Evolutionary conservation across 2,113 vertebrate genomes (phyloP), one percentile per base, ranked within the genome.

Genomic region (Nibea coibor): DNA sequence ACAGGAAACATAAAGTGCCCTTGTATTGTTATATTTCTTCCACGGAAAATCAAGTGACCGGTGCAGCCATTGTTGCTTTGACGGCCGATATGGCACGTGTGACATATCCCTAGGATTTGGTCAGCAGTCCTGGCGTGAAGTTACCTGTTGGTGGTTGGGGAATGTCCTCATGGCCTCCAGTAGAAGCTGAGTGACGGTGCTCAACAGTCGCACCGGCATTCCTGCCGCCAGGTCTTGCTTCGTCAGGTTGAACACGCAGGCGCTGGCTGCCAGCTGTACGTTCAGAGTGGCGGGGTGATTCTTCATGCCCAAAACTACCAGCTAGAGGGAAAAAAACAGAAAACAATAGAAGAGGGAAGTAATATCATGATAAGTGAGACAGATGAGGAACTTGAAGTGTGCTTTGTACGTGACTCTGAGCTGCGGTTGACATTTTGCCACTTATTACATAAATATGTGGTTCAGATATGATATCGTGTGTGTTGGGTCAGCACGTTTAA

Each of bases 111-210:
- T 43, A 12, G 42, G 43, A 45, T 14, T 45, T 12, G 43, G 43
- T 28, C 24, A 47, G 59, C 9, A 16, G 24, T 2, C 54, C 4
- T 22, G 16, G 15, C 26, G 43, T 68, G 4, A 51, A 15, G 31
- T 10, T 90, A 96, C 95, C 95, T 96, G 98, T 61, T 99, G 98
- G 87, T 99, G 98, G 81, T 99, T 99, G 47, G 98, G 98, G 86
- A 99, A 99, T 63, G 98, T 97, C 89, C 97, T 97, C 98, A 99
- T 99, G 86, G 98, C 98, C 89, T 99, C 97, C 72, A 99, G 95
- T 0, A 99, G 96, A 64, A 99, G 93, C 87, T 99, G 97, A 17
- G 97, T 98, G 90, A 99, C 95, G 1, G 96, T 96, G 0, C 97
- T 97, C 75, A 99, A 83, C 17, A 99, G 96, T 5, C 96, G 93